Conservation (phyloP, 2,797 vertebrate species). For the Acestrorhynchus altus region DNA sequence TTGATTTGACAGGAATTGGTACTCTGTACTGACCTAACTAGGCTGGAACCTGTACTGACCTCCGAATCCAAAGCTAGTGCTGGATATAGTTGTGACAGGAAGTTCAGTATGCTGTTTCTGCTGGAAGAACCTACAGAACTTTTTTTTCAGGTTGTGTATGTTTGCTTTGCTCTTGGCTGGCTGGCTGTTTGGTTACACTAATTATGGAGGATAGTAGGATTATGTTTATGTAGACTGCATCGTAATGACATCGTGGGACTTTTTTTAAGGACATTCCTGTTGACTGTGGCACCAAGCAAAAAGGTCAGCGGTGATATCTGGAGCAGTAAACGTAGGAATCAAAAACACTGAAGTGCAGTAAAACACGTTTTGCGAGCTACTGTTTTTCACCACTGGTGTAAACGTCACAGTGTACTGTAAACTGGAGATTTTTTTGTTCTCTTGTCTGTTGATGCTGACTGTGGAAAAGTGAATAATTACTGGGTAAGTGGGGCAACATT, state of each 20-base stretch:
- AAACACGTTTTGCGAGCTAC: neutral
- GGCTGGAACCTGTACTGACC: too few species aligned
- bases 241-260: neutral
- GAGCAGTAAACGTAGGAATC: neutral
- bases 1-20: too few species aligned
- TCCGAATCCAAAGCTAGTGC: too few species aligned
- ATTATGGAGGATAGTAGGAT: neutral
- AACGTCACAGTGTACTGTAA: neutral
- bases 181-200: neutral
- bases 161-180: neutral
- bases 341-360: neutral
- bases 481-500: constrained; percentile 5
- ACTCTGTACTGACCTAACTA: too few species aligned
- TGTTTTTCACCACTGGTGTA: neutral
- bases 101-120: neutral
- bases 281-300: neutral
- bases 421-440: neutral
- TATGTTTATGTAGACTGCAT: neutral
- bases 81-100: neutral
- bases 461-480: constrained; percentile 2
- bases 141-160: neutral
- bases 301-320: neutral
- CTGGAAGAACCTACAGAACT: neutral
- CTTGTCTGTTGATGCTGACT: neutral
- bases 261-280: constrained; percentile 1